These are phyloP conservation scores for Phallusia fumigata DNA, from an alignment of 23 tunicate genomes.

Conservation along the genomic window DNA sequence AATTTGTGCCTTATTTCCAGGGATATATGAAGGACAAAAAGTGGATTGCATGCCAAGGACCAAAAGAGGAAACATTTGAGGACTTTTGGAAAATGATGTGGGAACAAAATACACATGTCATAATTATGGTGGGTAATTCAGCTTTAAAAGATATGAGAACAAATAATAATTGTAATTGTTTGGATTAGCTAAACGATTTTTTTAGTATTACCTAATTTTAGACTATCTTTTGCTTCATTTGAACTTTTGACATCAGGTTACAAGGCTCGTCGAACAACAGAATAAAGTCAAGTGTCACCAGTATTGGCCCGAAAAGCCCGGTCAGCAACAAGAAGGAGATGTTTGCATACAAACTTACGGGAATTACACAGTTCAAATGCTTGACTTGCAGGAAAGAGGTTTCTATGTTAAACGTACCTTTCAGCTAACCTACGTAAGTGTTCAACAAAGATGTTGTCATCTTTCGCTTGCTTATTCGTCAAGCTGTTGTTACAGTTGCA, in stretches of 20 bases:
- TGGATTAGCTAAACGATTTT: too few species aligned
- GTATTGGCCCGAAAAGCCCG: conserved; percentile 69
- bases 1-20: conserved; percentile 10
- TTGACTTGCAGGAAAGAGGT: conserved; percentile 40
- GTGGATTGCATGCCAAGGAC: conserved; percentile 90
- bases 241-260: too few species aligned
- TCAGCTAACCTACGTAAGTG: conserved; percentile 51
- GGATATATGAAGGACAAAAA: conserved; percentile 59
- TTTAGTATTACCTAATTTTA: too few species aligned
- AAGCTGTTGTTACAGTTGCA: background rate
- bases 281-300: conserved; percentile 70
- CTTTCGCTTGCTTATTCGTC: too few species aligned
- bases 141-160: too few species aligned
- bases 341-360: conserved; percentile 31
- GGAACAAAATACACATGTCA: conserved; percentile 69
- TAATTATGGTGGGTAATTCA: conserved; percentile 65
- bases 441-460: background rate
- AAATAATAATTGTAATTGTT: too few species aligned
- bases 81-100: conserved; percentile 94
- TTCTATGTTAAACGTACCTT: conserved; percentile 61
- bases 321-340: conserved; percentile 12
- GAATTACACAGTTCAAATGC: conserved; percentile 39
- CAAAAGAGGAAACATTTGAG: conserved; percentile 64
- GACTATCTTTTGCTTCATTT: too few species aligned
- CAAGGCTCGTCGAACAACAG: conserved; percentile 54